Base-by-base conservation (phyloP, 2,113 vertebrate genomes). In the Tachuris rubrigastra region DNA sequence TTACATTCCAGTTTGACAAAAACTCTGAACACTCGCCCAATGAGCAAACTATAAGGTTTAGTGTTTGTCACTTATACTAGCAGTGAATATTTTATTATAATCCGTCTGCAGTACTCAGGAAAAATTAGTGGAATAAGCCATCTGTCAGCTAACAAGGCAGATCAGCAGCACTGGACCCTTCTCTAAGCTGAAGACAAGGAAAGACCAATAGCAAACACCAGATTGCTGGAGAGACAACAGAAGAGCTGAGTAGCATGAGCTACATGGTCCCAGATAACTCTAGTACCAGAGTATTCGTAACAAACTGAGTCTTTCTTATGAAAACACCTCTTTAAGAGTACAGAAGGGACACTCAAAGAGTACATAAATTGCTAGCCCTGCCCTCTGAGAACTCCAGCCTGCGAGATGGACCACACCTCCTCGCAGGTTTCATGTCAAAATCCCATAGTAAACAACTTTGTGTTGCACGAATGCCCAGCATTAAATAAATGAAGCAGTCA, bases 301-400 rank as follows among this genome's bases (percentile, higher is more conserved):
- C 4, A 72, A 82, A 72, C 5, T 15, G 14, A 6, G 39, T 20
- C 27, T 41, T 58, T 50, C 41, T 56, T 52, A 21, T 6, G 20
- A 12, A 79, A 85, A 77, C 14, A 31, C 0, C 3, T 17, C 25
- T 83, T 35, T 22, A 10, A 20, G 31, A 44, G 20, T 3, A 65
- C 25, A 76, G 74, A 68, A 84, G 17, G 21, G 37, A 24, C 11
- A 79, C 10, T 14, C 14, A 53, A 58, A 6, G 10, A 49, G 13
- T 2, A 33, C 0, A 0, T 25, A 59, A 31, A 6, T 2, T 75
- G 24, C 31, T n/a, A 90, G 52, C 31, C n/a, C 33, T 27, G 2
- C 35, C 35, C 14, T 31, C 42, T 56, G 33, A 53, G 71, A 72
- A 63, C n/a, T 4, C 16, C 33, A 94, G 50, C 41, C 66, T 72